Percentiles rank a stretch among this genome's conserved stretches.
Evolutionary conservation across 2,113 vertebrate genomes (phyloP).

Genomic region (Scortum barcoo): DNA sequence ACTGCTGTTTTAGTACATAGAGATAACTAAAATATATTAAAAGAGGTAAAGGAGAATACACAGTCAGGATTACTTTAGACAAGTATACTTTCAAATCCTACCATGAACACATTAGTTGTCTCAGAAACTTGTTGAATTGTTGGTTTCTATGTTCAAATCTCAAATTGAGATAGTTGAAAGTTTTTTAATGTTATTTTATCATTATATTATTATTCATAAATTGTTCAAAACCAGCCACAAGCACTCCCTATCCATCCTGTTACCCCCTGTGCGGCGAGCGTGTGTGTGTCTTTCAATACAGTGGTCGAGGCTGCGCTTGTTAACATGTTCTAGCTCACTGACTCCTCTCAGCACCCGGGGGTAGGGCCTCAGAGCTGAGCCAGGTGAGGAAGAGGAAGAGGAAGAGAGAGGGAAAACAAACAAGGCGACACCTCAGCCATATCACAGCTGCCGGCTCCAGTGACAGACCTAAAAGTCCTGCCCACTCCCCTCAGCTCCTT

Average conservation of each 20-base stretch:
- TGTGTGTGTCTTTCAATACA: constrained; percentile 79
- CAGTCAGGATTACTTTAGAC: background rate
- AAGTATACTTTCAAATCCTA: background rate
- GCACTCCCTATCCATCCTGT: background rate
- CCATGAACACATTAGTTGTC: background rate
- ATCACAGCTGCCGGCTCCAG: constrained; percentile 64
- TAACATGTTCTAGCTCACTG: constrained; percentile 86
- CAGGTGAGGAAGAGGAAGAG: constrained; percentile 78
- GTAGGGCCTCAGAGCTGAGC: constrained; percentile 43
- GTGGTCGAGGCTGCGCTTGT: constrained; percentile 76
- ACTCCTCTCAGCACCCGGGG: constrained; percentile 80
- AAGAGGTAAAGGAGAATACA: background rate
- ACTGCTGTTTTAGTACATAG: background rate
- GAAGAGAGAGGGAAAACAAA: constrained; percentile 82
- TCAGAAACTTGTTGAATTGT: background rate
- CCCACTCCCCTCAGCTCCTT: background rate
- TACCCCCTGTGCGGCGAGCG: constrained; percentile 32
- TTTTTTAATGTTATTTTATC: background rate
- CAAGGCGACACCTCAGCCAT: constrained; percentile 71
- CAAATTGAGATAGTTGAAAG: background rate
- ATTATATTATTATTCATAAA: no score
- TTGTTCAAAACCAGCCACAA: background rate
- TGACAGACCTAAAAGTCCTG: constrained; percentile 29
- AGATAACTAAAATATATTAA: background rate
- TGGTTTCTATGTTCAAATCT: background rate